phyloP scores from a whole-genome alignment of 2,888 invertebrate genomes.

The Ophion ventricosus region DNA sequence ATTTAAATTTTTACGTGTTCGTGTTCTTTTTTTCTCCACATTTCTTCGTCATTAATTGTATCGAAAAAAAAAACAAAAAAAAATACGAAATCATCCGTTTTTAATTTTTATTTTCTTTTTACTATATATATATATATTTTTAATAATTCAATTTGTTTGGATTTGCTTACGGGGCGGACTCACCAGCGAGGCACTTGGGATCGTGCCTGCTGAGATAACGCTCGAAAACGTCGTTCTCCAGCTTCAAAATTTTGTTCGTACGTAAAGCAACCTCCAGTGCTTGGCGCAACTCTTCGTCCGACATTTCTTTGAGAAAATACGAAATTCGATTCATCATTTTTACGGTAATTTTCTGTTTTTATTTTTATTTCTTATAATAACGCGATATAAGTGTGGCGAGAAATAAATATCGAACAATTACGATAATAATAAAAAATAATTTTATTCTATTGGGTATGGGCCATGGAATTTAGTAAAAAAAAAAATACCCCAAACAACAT shows the following conservation, averaged over 20 bases:
- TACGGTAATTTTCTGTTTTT: not conserved
- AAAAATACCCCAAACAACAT: no score
- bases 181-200: slow-evolving; percentile 83
- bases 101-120: no score
- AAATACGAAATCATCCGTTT: no score
- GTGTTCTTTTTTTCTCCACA: not conserved
- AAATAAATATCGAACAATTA: no score
- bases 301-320: slow-evolving; percentile 70
- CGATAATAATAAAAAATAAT: no score
- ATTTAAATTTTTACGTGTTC: not conserved
- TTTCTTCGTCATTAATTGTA: no score
- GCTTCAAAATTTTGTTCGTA: slow-evolving; percentile 76
- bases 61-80: not conserved
- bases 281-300: slow-evolving; percentile 72
- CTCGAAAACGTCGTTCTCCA: slow-evolving; percentile 85
- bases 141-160: not conserved
- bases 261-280: slow-evolving; percentile 69
- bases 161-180: slow-evolving; percentile 72
- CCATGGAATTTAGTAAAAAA: no score
- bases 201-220: slow-evolving; percentile 83
- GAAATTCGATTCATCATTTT: not conserved
- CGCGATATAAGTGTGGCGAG: no score
- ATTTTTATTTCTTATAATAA: not conserved
- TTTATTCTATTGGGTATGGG: no score
- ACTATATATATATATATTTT: no score